Conservation (phyloP, 2,888 invertebrate species). For the Willowsia nigromaculata region DNA sequence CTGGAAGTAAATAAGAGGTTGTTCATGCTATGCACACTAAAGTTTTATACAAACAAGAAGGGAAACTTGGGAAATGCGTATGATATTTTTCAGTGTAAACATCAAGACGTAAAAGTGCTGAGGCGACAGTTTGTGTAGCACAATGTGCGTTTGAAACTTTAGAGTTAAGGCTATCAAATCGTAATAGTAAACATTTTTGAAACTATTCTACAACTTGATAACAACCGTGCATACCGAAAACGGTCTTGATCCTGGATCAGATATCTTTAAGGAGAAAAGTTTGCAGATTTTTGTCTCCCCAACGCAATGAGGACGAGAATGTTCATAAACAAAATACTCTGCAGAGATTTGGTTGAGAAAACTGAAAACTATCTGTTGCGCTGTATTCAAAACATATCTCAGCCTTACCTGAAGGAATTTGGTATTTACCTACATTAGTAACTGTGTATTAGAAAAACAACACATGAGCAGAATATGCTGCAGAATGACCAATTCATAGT, state of each 20-base stretch:
- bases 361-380: slow-evolving; percentile 42
- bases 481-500: no score
- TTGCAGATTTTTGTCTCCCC: neutral
- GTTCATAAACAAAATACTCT: neutral
- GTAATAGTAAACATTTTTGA: neutral
- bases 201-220: neutral
- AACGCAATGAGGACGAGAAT: neutral
- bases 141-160: slow-evolving; percentile 34
- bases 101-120: neutral
- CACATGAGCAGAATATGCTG: no score
- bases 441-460: no score
- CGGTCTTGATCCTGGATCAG: slow-evolving; percentile 30
- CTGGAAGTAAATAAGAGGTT: neutral
- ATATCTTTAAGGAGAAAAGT: neutral
- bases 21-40: neutral
- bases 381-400: no score
- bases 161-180: neutral
- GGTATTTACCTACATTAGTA: no score
- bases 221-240: neutral
- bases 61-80: neutral
- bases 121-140: neutral
- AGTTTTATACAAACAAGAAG: neutral
- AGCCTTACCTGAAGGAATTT: no score
- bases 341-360: neutral
- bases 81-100: slow-evolving; percentile 34